A percentile compares a stretch with the other conserved stretches of the same genome.
Evolutionary conservation across 2,797 vertebrate genomes (phyloP).

Genomic region (Micrastur ruficollis): DNA sequence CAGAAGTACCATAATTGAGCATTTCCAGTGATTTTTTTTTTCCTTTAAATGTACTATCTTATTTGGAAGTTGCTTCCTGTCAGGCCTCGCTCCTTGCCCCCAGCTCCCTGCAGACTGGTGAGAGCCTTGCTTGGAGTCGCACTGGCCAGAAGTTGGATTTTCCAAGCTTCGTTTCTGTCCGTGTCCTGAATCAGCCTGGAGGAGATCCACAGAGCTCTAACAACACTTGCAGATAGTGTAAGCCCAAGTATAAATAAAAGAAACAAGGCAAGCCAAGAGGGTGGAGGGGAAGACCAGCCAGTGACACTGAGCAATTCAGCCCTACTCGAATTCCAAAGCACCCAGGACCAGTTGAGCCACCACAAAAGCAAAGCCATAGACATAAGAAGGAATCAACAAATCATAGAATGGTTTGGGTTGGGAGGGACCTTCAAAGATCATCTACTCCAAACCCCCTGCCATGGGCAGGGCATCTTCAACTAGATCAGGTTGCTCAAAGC

Average conservation of each 20-base stretch:
- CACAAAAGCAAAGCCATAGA: background rate
- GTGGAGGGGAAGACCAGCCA: background rate
- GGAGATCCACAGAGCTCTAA: background rate
- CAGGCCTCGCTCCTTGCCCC: background rate
- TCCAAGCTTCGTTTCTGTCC: background rate
- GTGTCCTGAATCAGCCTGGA: background rate
- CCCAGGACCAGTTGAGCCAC: background rate
- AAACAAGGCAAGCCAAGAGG: background rate
- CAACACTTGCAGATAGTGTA: background rate
- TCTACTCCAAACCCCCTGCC: too few relatives aligned
- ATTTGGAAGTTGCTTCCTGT: background rate
- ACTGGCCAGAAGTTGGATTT: background rate
- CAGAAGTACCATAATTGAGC: background rate
- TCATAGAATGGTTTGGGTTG: too few relatives aligned
- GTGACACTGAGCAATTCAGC: background rate
- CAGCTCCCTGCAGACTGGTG: background rate
- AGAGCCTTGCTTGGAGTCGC: background rate
- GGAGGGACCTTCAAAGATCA: too few relatives aligned
- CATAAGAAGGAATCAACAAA: background rate
- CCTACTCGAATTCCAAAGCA: background rate
- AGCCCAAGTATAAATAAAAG: background rate
- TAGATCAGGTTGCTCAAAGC: too few relatives aligned
- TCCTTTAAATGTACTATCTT: background rate
- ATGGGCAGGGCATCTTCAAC: too few relatives aligned
- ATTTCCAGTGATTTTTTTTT: background rate